Percentiles rank a stretch among this genome's conserved stretches.
These are phyloP conservation scores for Halcyon badia DNA, from an alignment of 2,797 vertebrate species.

Conservation along the genomic window DNA sequence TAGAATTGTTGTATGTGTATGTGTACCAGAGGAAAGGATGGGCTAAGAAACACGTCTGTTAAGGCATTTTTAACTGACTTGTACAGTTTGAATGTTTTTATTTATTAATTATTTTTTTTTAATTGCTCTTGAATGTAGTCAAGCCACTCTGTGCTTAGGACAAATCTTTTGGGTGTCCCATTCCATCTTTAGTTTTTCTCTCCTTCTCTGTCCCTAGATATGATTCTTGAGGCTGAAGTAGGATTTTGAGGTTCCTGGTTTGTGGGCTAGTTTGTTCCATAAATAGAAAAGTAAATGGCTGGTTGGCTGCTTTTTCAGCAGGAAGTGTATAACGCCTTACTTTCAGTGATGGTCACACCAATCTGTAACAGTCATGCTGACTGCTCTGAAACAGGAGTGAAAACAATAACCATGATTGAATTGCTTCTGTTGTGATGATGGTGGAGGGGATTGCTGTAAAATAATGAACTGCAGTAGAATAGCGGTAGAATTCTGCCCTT, in stretches of 20 bases:
- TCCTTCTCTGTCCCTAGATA: background rate
- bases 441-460: background rate
- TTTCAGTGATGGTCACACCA: too few species aligned
- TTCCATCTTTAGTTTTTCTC: background rate
- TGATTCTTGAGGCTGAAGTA: background rate
- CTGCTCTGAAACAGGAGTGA: background rate
- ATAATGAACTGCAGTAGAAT: background rate
- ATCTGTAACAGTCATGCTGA: background rate
- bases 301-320: background rate
- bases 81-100: background rate
- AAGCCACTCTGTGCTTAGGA: rapidly evolving
- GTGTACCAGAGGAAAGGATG: background rate
- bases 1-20: rapidly evolving
- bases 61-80: background rate
- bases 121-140: background rate
- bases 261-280: background rate
- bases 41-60: background rate
- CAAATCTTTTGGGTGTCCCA: background rate
- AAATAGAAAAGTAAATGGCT: background rate
- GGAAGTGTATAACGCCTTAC: background rate
- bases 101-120: background rate
- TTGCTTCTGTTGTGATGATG: background rate
- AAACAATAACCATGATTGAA: background rate
- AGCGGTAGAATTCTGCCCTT: background rate
- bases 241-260: conserved; percentile 25